A percentile compares a stretch with the other conserved stretches of the same genome.
Conservation (phyloP, 1,140 invertebrate genomes). For the Drosophila kanapiae region DNA sequence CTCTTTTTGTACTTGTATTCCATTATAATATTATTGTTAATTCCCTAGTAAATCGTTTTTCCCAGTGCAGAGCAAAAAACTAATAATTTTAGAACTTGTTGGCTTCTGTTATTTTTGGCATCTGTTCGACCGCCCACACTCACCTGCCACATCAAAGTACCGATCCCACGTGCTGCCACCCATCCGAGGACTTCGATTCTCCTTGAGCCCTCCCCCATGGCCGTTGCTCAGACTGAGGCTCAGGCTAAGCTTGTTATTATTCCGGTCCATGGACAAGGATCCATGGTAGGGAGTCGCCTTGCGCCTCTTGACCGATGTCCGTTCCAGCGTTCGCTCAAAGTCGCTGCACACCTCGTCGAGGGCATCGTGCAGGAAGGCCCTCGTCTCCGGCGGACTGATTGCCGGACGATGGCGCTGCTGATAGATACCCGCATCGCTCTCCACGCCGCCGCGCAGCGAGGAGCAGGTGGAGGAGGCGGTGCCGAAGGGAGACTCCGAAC, state of each 20-base stretch:
- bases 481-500: conserved; percentile 76
- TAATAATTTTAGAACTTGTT: conserved; percentile 44
- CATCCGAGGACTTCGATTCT: conserved; percentile 45
- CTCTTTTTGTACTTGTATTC: no score
- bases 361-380: conserved; percentile 82
- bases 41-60: not conserved
- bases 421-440: conserved; percentile 73
- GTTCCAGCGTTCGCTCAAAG: conserved; percentile 90
- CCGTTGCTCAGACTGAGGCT: conserved; percentile 64
- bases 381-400: conserved; percentile 76
- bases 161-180: conserved; percentile 70
- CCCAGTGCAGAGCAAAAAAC: conserved; percentile 14
- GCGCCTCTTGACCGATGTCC: conserved; percentile 84
- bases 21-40: fast-evolving
- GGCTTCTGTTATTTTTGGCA: conserved; percentile 12
- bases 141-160: conserved; percentile 77
- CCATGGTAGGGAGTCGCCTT: conserved; percentile 40
- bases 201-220: conserved; percentile 24
- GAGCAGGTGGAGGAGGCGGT: conserved; percentile 82
- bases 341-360: conserved; percentile 90
- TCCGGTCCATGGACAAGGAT: conserved; percentile 70
- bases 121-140: conserved; percentile 46
- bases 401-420: conserved; percentile 43
- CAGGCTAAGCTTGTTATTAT: conserved; percentile 68
- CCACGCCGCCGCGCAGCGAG: conserved; percentile 72